Conservation (phyloP, 2,113 vertebrate species). For the Corythornis vintsioides region DNA sequence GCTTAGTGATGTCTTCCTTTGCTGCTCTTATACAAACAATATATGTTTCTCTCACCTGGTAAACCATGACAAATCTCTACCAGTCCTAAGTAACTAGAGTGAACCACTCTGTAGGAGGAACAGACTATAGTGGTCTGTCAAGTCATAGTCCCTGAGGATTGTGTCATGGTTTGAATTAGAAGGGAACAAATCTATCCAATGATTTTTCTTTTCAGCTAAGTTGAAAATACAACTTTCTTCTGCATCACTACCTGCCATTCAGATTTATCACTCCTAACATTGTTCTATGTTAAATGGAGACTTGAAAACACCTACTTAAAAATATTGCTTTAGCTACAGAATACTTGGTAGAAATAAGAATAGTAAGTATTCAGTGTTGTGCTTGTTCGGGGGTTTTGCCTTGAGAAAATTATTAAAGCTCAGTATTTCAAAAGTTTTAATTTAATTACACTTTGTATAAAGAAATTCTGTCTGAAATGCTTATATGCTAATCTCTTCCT, state of each 20-base stretch:
- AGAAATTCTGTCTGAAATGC: neutral
- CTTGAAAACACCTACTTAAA: neutral
- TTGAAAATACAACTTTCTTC: neutral
- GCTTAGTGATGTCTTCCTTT: neutral
- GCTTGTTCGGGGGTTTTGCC: neutral
- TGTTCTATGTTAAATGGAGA: neutral
- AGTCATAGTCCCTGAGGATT: neutral
- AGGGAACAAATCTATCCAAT: too few species aligned
- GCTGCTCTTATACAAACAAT: neutral
- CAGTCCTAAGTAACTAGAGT: neutral
- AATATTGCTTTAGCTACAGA: neutral
- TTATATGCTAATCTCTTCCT: neutral
- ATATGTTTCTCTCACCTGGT: neutral
- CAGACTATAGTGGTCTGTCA: neutral
- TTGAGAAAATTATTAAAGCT: neutral
- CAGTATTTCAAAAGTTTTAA: neutral
- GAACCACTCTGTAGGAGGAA: neutral
- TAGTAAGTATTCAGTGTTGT: neutral
- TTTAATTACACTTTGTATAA: slow-evolving; percentile 19
- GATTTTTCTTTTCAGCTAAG: too few species aligned
- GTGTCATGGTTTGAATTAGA: too few species aligned
- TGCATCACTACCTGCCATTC: neutral
- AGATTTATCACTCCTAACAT: neutral
- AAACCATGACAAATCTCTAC: neutral
- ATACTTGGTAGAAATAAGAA: neutral